Evolutionary conservation across 2,888 invertebrate species (phyloP), one percentile per base, ranked within the genome.

Genomic region (Ochropleura plecta): DNA sequence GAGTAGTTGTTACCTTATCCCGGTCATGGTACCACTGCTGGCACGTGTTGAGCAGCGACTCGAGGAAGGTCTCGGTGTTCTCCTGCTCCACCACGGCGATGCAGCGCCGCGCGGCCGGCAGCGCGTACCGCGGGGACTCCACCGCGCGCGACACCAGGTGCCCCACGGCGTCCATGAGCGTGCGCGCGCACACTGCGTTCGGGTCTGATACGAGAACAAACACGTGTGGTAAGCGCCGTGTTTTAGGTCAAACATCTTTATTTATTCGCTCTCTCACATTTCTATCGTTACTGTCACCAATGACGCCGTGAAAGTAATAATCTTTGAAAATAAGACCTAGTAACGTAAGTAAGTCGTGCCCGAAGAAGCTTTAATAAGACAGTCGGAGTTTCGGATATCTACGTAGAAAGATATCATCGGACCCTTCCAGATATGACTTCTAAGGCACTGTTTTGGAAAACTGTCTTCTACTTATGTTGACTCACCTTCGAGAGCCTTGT

Each of bases 11-110:
- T 10, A 70, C 88, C 93, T 93, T 93, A 83, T 93, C 93, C 44
- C 93, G 81, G 94, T 99, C 98, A 93, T 98, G 98, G 95, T 98
- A 99, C 98, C 98, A 98, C 94, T 98, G 98, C 93, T 98, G 98
- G 93, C 98, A 98, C 59, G 98, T 98, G 94, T 99, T 99, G 85
- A 99, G 97, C 85, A 99, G 96, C 55, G 98, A 98, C 95, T 99
- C 99, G 88, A 99, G 97, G 94, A 99, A 99, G 60, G 98, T 99
- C 95, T 98, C 98, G 85, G 98, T 98, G 89, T 97, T 97, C 95
- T 99, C 99, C 93, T 98, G 98, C 97, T 98, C 98, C 86, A 98
- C 98, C 68, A 99, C 98, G 78, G 98, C 97, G 89, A 98, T 97
- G 94, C 98, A 99, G 84, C 98, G 97, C 81, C 98, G 98, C 14